Conservation (phyloP, 2,888 invertebrate species). For the Aphodius granarius region DNA sequence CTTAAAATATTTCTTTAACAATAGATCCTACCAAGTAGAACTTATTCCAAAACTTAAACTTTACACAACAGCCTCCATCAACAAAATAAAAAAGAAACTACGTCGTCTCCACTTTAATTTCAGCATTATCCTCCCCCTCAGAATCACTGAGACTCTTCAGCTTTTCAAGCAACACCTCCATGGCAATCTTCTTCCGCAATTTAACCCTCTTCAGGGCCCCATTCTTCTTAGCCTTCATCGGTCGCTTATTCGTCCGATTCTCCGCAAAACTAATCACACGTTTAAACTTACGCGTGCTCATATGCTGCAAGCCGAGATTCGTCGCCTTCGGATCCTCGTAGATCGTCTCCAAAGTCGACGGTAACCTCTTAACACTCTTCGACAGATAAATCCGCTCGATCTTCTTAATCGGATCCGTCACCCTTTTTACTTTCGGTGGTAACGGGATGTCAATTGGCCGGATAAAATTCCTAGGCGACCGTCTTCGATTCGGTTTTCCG, state of each 20-base stretch:
- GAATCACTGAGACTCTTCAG: conserved; percentile 15
- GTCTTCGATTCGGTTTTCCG: not conserved
- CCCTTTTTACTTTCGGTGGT: not conserved
- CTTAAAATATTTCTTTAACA: no score
- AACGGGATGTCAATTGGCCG: not conserved
- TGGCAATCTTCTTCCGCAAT: conserved; percentile 16
- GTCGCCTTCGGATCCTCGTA: conserved; percentile 63
- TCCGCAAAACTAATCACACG: conserved; percentile 15
- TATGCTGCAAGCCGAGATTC: conserved; percentile 44
- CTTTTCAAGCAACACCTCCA: conserved; percentile 17
- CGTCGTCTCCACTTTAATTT: no score
- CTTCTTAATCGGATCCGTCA: not conserved
- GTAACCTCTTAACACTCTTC: conserved; percentile 57
- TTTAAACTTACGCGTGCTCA: conserved; percentile 23
- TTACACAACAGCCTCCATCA: no score
- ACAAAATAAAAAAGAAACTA: no score
- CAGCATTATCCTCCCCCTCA: no score
- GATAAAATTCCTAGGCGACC: not conserved
- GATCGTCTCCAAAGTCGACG: conserved; percentile 64
- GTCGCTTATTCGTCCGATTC: conserved; percentile 19
- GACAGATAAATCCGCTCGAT: conserved; percentile 53
- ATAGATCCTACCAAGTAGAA: no score
- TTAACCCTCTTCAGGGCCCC: conserved; percentile 8
- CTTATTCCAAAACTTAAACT: no score
- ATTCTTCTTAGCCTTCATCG: conserved; percentile 23